phyloP scores from a whole-genome alignment of 2,888 invertebrate species.

The Crossocerus cetratus region DNA sequence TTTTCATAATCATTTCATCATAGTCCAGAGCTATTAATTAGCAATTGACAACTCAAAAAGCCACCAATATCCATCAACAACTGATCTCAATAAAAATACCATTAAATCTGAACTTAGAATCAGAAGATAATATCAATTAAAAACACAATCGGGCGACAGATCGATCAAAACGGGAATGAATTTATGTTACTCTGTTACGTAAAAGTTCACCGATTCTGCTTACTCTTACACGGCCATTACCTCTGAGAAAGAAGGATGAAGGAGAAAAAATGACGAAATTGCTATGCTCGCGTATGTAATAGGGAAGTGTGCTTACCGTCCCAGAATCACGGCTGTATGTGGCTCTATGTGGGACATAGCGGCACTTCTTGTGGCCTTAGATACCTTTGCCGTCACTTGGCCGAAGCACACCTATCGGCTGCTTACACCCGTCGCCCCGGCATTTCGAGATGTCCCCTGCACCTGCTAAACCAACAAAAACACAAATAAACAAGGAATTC shows the following conservation, averaged over 20 bases:
- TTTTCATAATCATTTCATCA: too few species aligned
- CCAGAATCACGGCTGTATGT: constrained; percentile 60
- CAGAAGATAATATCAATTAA: too few species aligned
- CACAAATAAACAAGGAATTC: constrained; percentile 5
- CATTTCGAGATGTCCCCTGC: not conserved
- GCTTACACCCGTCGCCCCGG: constrained; percentile 35
- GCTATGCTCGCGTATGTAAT: constrained; percentile 38
- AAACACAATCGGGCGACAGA: not conserved
- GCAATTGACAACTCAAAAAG: too few species aligned
- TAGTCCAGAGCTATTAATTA: too few species aligned
- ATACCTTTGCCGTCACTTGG: constrained; percentile 55
- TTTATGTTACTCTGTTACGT: too few species aligned
- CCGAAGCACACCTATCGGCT: constrained; percentile 47
- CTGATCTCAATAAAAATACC: too few species aligned
- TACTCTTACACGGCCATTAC: not conserved
- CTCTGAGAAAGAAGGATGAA: not conserved
- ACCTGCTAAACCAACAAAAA: not conserved
- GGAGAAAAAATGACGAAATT: not conserved
- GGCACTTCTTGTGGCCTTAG: constrained; percentile 67
- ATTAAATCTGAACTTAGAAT: too few species aligned
- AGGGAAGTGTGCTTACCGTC: constrained; percentile 53
- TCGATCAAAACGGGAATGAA: not conserved
- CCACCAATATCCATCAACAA: too few species aligned
- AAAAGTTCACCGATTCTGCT: not conserved
- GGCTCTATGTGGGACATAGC: constrained; percentile 72